These are phyloP conservation scores for Ataeniobius toweri DNA, from an alignment of 2,797 vertebrate species.

Conservation along the genomic window DNA sequence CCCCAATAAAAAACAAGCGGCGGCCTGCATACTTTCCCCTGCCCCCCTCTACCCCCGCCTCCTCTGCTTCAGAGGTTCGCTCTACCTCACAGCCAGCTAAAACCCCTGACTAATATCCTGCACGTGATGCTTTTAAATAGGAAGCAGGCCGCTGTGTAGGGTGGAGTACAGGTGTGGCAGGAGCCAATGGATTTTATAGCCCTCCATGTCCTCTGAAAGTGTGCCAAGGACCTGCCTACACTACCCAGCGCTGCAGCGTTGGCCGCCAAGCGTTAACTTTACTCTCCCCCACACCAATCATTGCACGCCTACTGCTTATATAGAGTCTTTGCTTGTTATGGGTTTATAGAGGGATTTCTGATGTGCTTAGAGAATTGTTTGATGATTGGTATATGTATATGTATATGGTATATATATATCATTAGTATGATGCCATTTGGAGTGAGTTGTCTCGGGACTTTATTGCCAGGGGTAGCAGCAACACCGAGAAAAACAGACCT, in stretches of 20 bases:
- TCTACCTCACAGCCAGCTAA: conserved; percentile 80
- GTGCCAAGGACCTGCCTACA: conserved; percentile 79
- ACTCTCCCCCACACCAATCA: conserved; percentile 57
- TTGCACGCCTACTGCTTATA: conserved; percentile 72
- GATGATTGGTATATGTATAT: conserved; percentile 79
- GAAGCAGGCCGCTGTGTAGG: conserved; percentile 78
- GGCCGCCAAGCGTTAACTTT: conserved; percentile 70
- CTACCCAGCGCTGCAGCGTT: conserved; percentile 57
- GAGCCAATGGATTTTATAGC: conserved; percentile 81
- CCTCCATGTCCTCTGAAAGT: conserved; percentile 78
- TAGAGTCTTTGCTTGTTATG: conserved; percentile 76
- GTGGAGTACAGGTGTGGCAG: conserved; percentile 82
- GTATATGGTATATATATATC: too few relatives aligned
- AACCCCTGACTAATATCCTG: conserved; percentile 83
- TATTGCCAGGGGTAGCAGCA: conserved; percentile 37
- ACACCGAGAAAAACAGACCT: conserved; percentile 41
- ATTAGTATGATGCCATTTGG: conserved; percentile 72
- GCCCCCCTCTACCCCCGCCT: conserved; percentile 61
- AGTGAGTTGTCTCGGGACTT: conserved; percentile 71
- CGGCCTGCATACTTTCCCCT: conserved; percentile 75
- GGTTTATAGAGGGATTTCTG: conserved; percentile 77
- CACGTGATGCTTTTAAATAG: conserved; percentile 83
- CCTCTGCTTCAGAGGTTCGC: conserved; percentile 74
- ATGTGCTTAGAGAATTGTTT: conserved; percentile 78
- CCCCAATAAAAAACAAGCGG: conserved; percentile 84